These are phyloP conservation scores for Sylvilagus bachmani DNA, from an alignment of 2,113 vertebrate species.

Conservation along the genomic window DNA sequence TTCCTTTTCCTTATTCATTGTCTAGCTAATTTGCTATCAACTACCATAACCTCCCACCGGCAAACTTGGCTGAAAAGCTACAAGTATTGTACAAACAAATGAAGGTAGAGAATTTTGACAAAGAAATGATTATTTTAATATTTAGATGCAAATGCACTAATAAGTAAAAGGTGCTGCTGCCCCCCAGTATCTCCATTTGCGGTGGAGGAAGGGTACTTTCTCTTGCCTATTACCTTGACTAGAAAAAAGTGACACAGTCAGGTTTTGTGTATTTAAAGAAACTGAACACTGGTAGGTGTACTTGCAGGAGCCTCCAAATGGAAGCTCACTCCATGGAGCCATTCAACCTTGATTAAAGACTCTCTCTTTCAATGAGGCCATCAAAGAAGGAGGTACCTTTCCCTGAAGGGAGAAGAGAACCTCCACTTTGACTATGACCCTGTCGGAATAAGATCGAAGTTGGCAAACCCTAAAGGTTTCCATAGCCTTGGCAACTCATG, in stretches of 20 bases:
- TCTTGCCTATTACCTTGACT: slow-evolving; percentile 54
- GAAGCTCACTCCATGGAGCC: slow-evolving; percentile 1
- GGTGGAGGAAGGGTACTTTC: not conserved
- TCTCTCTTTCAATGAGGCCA: no score
- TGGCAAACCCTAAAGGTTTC: no score
- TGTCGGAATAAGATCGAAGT: no score
- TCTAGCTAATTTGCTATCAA: slow-evolving; percentile 70
- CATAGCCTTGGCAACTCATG: no score
- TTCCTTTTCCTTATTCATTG: slow-evolving; percentile 32
- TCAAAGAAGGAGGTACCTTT: no score
- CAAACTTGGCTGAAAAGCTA: not conserved
- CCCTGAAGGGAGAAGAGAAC: no score
- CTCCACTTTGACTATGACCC: no score
- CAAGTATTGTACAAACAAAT: slow-evolving; percentile 62
- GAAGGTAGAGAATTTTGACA: slow-evolving; percentile 66
- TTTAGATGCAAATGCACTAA: slow-evolving; percentile 39
- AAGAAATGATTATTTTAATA: slow-evolving; percentile 43
- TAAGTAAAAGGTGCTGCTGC: not conserved
- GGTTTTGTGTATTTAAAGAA: slow-evolving; percentile 11
- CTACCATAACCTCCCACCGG: slow-evolving; percentile 49
- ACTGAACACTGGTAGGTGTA: not conserved
- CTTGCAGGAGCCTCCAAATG: not conserved
- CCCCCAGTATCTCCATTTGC: not conserved
- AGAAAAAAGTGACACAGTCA: slow-evolving; percentile 10
- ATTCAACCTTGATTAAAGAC: not conserved